phyloP scores from a whole-genome alignment of 2,113 vertebrate genomes.

The Crotalus tigris region DNA sequence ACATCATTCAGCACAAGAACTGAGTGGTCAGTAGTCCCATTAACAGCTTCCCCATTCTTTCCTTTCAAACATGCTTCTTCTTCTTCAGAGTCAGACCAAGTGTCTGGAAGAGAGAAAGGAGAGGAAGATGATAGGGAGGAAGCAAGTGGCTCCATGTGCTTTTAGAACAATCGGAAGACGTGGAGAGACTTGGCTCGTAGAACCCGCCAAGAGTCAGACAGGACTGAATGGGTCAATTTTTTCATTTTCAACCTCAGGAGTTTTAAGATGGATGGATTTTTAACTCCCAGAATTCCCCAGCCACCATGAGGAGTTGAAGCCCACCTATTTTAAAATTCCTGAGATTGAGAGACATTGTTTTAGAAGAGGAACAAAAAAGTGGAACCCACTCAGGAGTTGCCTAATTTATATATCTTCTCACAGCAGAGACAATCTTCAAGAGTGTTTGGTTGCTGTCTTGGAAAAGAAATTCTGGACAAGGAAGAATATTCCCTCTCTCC shows the following conservation, averaged over 20 bases:
- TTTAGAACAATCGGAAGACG: neutral
- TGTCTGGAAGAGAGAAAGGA: constrained; percentile 37
- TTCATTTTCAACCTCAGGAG: neutral
- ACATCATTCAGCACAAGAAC: constrained; percentile 21
- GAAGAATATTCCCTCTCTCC: neutral
- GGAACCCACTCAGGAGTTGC: neutral
- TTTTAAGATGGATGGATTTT: neutral
- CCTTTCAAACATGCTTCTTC: constrained; percentile 25
- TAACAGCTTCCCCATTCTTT: neutral
- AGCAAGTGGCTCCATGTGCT: neutral
- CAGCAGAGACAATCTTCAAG: neutral
- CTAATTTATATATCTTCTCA: neutral
- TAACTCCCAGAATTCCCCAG: neutral
- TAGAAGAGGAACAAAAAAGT: neutral
- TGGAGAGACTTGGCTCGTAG: neutral
- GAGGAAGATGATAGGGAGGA: neutral
- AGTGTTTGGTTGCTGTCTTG: no score
- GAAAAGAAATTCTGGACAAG: neutral
- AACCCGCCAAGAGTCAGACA: neutral
- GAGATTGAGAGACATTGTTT: neutral
- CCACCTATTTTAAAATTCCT: neutral
- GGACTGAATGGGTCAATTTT: neutral
- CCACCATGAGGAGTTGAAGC: neutral
- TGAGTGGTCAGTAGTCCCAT: fast-evolving
- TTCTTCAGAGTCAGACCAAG: constrained; percentile 35